These are phyloP conservation scores for Aythya baeri DNA, from an alignment of 2,113 vertebrate species.

Conservation along the genomic window DNA sequence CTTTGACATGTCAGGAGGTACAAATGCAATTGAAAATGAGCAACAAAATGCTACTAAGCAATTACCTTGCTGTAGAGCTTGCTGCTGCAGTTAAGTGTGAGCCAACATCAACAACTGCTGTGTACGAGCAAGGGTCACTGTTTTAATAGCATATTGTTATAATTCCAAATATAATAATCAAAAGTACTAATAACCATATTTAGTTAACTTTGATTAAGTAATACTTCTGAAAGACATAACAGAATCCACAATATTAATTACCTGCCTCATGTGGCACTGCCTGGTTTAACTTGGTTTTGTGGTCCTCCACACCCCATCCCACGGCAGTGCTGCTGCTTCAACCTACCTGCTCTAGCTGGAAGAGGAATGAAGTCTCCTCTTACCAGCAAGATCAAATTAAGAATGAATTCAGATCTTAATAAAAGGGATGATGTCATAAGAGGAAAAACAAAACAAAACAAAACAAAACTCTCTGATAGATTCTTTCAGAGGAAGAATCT, in stretches of 20 bases:
- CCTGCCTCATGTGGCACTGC: neutral
- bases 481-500: too few relatives aligned
- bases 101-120: neutral
- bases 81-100: neutral
- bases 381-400: neutral
- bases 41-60: neutral
- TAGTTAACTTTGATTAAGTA: neutral
- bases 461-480: too few relatives aligned
- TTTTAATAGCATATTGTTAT: neutral
- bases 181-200: neutral
- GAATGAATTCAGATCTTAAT: neutral
- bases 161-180: neutral
- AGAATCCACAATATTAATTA: neutral
- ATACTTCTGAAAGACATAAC: neutral
- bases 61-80: neutral
- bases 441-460: neutral
- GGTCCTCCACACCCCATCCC: too few relatives aligned
- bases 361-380: neutral
- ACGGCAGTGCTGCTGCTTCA: neutral
- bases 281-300: neutral
- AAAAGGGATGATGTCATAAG: neutral
- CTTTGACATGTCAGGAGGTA: neutral
- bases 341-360: accelerated
- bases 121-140: neutral
- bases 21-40: neutral